Percentiles rank a stretch among this genome's conserved stretches.
These are phyloP conservation scores for Manis pentadactyla DNA, from an alignment of 2,797 vertebrate species.

Conservation along the genomic window DNA sequence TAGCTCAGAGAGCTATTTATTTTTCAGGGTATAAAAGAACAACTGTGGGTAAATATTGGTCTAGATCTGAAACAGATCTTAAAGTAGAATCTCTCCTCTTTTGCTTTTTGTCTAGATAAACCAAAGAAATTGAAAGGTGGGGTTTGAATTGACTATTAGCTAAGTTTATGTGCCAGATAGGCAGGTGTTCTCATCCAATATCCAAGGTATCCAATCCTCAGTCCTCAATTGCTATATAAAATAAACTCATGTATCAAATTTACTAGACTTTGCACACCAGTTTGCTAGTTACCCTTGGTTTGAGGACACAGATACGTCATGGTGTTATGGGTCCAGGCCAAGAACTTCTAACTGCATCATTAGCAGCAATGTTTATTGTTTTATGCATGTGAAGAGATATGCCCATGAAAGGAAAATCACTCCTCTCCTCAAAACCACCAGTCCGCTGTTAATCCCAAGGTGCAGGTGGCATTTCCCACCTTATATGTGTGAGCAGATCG, in stretches of 20 bases:
- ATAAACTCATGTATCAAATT: constrained; percentile 72
- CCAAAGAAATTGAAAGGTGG: constrained; percentile 6
- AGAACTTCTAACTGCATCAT: background rate
- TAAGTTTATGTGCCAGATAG: constrained; percentile 43
- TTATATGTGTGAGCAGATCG: background rate
- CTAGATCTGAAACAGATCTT: constrained; percentile 44
- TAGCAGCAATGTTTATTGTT: constrained; percentile 21
- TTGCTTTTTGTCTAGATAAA: constrained; percentile 60
- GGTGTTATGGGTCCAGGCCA: background rate
- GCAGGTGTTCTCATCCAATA: constrained; percentile 69
- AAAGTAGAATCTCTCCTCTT: constrained; percentile 29
- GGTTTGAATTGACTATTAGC: constrained; percentile 68
- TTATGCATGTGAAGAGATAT: background rate
- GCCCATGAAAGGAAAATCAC: background rate
- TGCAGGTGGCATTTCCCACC: background rate
- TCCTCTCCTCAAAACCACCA: background rate
- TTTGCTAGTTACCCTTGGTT: constrained; percentile 58
- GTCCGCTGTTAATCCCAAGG: background rate
- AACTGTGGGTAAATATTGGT: constrained; percentile 67
- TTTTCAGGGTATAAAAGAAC: background rate
- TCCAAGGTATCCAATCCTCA: constrained; percentile 52
- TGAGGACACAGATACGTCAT: background rate
- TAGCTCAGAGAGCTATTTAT: background rate
- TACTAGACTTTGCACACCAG: constrained; percentile 55
- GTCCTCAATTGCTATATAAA: constrained; percentile 58